Conservation (phyloP, 2,888 invertebrate genomes). For the Apamea epomidion region DNA sequence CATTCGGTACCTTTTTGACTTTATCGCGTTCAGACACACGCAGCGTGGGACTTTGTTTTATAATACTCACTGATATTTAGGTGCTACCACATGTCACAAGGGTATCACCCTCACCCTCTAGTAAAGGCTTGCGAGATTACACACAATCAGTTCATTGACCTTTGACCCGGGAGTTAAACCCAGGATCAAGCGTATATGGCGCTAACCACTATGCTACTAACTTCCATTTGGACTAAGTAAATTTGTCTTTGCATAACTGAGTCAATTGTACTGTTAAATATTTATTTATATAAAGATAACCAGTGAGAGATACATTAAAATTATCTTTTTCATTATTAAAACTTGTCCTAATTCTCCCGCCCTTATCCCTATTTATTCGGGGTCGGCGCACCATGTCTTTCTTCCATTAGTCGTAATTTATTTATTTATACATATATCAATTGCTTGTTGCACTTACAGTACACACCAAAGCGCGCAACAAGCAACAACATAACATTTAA, state of each 20-base stretch:
- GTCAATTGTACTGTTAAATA: background rate
- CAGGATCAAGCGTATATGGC: background rate
- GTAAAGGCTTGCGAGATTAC: background rate
- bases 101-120: background rate
- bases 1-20: too few species aligned
- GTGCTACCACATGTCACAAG: background rate
- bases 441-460: too few species aligned
- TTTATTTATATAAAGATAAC: background rate
- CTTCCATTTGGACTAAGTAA: background rate
- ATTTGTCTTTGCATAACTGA: background rate
- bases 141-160: constrained; percentile 4
- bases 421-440: too few species aligned
- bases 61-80: background rate
- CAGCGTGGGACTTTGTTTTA: too few species aligned
- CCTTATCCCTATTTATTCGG: background rate
- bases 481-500: too few species aligned
- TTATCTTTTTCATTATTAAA: background rate
- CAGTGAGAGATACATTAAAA: background rate
- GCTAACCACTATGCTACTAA: background rate
- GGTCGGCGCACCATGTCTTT: too few species aligned
- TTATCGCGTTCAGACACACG: too few species aligned
- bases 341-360: background rate
- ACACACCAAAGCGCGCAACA: too few species aligned
- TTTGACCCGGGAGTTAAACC: background rate
- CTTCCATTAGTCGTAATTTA: too few species aligned